These are phyloP conservation scores for Babylonia areolata DNA, from an alignment of 1,140 invertebrate genomes.

Conservation along the genomic window DNA sequence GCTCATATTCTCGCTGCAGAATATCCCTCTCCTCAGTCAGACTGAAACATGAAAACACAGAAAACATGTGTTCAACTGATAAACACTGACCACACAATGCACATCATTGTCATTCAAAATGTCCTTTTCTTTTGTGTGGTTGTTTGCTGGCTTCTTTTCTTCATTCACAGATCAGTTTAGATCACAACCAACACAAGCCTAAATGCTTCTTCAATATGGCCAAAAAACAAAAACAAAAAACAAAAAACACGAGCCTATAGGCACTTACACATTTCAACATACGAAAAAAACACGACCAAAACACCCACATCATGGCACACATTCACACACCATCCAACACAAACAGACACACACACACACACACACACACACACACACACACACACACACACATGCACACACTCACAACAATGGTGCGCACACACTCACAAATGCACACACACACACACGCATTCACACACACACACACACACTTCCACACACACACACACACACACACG, in stretches of 20 bases:
- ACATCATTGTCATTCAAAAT: too few relatives aligned
- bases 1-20: slow-evolving; percentile 71
- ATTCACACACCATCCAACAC: not conserved
- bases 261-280: not conserved
- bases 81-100: too few relatives aligned
- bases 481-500: slow-evolving; percentile 1
- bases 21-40: slow-evolving; percentile 74
- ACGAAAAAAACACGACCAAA: too few relatives aligned
- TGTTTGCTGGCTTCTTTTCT: too few relatives aligned
- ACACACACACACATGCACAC: slow-evolving; percentile 8
- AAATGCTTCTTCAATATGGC: too few relatives aligned
- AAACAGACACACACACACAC: not conserved
- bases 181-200: not conserved
- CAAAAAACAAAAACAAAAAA: too few relatives aligned
- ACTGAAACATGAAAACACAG: slow-evolving; percentile 53
- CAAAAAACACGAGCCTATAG: too few relatives aligned
- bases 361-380: not conserved
- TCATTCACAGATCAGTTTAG: too few relatives aligned
- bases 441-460: slow-evolving; percentile 3
- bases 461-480: slow-evolving; percentile 11
- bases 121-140: too few relatives aligned
- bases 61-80: too few relatives aligned
- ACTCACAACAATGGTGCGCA: not conserved
- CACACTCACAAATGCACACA: not conserved
- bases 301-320: too few relatives aligned